phyloP scores from a whole-genome alignment of 2,113 vertebrate species.

The Caranx melampygus region DNA sequence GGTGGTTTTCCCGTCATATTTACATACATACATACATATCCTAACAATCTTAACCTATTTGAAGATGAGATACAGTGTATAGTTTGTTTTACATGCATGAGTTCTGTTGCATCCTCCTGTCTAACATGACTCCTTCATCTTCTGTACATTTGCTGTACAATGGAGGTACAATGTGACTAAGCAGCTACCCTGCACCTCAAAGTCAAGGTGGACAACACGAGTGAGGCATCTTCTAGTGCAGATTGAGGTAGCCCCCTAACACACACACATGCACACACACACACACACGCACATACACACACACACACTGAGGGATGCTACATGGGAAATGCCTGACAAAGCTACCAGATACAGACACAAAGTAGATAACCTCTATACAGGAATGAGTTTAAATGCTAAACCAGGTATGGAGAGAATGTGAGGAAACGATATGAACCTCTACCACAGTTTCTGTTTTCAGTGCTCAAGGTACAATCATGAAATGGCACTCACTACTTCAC shows the following conservation, averaged over 20 bases:
- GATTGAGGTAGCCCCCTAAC: slow-evolving; percentile 75
- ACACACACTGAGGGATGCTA: slow-evolving; percentile 50
- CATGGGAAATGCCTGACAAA: slow-evolving; percentile 57
- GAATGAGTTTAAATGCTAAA: slow-evolving; percentile 43
- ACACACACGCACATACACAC: slow-evolving; percentile 39
- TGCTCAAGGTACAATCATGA: slow-evolving; percentile 62
- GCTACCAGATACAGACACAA: slow-evolving; percentile 48
- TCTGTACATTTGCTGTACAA: slow-evolving; percentile 66
- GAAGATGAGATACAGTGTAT: slow-evolving; percentile 76
- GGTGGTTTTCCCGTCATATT: slow-evolving; percentile 66
- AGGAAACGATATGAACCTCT: slow-evolving; percentile 23
- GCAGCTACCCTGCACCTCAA: slow-evolving; percentile 74
- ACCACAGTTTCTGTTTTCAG: slow-evolving; percentile 32
- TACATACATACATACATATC: slow-evolving; percentile 83
- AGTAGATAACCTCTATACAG: slow-evolving; percentile 47
- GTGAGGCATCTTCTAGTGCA: slow-evolving; percentile 77
- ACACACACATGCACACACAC: slow-evolving; percentile 34
- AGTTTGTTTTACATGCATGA: slow-evolving; percentile 80
- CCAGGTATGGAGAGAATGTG: slow-evolving; percentile 56
- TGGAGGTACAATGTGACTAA: slow-evolving; percentile 63
- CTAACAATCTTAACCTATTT: slow-evolving; percentile 77
- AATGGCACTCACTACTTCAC: slow-evolving; percentile 46
- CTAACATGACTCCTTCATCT: slow-evolving; percentile 61
- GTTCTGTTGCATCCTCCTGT: slow-evolving; percentile 63
- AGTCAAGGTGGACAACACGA: slow-evolving; percentile 72